Conservation (phyloP, 2,797 vertebrate species). For the Oryzias sinensis region DNA sequence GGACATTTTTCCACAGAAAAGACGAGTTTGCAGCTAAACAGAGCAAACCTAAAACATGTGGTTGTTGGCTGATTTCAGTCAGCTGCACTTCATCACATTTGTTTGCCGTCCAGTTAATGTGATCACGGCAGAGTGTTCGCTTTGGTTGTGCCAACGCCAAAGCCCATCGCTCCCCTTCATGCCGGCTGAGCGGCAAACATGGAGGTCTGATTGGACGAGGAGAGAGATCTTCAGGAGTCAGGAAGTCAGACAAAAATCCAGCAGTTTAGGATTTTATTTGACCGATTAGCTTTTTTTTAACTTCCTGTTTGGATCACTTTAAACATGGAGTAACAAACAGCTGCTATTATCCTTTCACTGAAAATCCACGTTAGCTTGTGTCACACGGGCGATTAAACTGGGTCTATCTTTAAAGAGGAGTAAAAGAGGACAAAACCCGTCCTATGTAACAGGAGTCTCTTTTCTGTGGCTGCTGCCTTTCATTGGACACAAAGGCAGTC, state of each 20-base stretch:
- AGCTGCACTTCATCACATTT: slow-evolving; percentile 1
- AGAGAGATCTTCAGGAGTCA: no score
- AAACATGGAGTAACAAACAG: no score
- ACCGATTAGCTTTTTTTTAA: no score
- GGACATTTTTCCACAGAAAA: background rate
- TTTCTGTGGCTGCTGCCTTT: slow-evolving; percentile 66
- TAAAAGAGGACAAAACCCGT: slow-evolving; percentile 57
- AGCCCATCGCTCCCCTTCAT: background rate
- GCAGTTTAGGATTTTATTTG: no score
- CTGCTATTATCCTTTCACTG: no score
- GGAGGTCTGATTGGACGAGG: no score
- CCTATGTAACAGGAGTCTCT: slow-evolving; percentile 71
- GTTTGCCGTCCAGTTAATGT: slow-evolving; percentile 4
- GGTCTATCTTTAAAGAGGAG: slow-evolving; percentile 19
- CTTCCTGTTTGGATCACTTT: no score
- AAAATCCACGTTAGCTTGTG: no score
- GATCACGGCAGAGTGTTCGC: background rate
- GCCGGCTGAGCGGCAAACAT: background rate
- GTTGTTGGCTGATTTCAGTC: background rate
- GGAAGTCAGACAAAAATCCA: no score
- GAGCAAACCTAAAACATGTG: background rate
- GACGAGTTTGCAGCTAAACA: background rate
- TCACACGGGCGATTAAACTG: background rate
- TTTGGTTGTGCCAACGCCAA: background rate
- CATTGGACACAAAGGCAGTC: slow-evolving; percentile 68